Percentiles rank a stretch among this genome's conserved stretches.
Evolutionary conservation across 2,797 vertebrate genomes (phyloP).

Genomic region (Pangasius larnaudii): DNA sequence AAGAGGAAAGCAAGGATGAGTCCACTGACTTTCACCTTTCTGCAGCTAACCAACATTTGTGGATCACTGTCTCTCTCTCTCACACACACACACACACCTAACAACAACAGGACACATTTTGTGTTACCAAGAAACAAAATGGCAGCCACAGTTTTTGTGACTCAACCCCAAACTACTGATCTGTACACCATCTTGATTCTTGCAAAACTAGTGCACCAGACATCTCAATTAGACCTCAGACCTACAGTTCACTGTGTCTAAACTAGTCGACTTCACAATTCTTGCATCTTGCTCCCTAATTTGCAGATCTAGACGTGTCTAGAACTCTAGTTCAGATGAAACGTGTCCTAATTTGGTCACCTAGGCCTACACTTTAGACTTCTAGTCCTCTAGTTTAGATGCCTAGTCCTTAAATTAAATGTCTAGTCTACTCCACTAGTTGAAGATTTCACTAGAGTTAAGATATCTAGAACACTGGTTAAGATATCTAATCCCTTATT

Average conservation of each 20-base stretch:
- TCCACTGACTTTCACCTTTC: slow-evolving; percentile 11
- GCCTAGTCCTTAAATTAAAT: not conserved
- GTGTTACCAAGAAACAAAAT: slow-evolving; percentile 10
- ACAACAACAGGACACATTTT: not conserved
- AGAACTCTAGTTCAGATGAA: not conserved
- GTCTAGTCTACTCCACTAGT: not conserved
- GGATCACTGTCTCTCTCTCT: slow-evolving; percentile 25
- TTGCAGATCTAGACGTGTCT: too few species aligned
- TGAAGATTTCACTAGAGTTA: too few species aligned
- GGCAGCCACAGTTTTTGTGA: not conserved
- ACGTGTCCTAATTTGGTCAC: not conserved
- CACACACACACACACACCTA: slow-evolving; percentile 53
- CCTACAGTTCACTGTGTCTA: not conserved
- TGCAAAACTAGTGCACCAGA: not conserved
- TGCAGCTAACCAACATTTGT: not conserved
- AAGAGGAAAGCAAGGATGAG: slow-evolving; percentile 68
- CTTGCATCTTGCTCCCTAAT: not conserved
- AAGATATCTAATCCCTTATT: not conserved
- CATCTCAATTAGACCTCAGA: not conserved
- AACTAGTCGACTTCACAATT: not conserved
- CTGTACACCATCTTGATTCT: not conserved
- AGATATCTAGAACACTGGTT: not conserved
- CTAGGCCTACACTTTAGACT: not conserved
- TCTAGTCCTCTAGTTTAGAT: not conserved
- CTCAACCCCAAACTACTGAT: not conserved